Evolutionary conservation across 2,888 invertebrate genomes (phyloP), one percentile per base, ranked within the genome.

Genomic region (Selenia dentaria): DNA sequence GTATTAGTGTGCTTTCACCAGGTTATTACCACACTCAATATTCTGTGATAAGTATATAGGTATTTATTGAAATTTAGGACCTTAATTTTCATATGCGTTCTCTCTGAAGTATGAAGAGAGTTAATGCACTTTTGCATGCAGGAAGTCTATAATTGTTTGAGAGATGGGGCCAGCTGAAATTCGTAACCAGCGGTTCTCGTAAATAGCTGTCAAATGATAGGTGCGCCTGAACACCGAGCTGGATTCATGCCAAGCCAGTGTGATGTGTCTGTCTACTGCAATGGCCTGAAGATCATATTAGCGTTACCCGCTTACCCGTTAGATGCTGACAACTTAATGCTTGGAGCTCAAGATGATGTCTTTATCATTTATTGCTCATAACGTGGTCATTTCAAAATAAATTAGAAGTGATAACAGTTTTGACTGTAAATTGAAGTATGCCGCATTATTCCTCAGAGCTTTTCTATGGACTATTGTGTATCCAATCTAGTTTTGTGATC

Each of bases 231-330:
- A 48, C 49, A 46, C 10, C 26, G 32, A 24, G 32, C 45, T 81
- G 83, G 79, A 71, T 59, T 69, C 55, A 57, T 69, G 83, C 81
- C 83, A 83, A 68, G 53, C 60, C 45, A 16, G 56, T 59, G 62
- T 59, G 65, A 74, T 73, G 71, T 74, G 73, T 65, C 65, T 59
- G 62, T 59, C 66, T 60, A 53, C 32, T 50, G 43, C 43, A 40
- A 55, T 47, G 42, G 37, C 37, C 41, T 18, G 32, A 40, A 40
- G 36, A 44, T 36, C 32, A 13, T 24, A 18, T 24, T 11, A 28
- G 26, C 14, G 26, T 12, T 6, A 20, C 20, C 20, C 22, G 13
- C 8, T 33, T n/a, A 33, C 26, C 11, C 32, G 36, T 20, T 33
- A 25, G 13, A 37, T 31, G 31, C 9, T 12, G 2, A 27, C 27